Evolutionary conservation across 2,888 invertebrate genomes (phyloP), one percentile per base, ranked within the genome.

Genomic region (Camponotus fellah): DNA sequence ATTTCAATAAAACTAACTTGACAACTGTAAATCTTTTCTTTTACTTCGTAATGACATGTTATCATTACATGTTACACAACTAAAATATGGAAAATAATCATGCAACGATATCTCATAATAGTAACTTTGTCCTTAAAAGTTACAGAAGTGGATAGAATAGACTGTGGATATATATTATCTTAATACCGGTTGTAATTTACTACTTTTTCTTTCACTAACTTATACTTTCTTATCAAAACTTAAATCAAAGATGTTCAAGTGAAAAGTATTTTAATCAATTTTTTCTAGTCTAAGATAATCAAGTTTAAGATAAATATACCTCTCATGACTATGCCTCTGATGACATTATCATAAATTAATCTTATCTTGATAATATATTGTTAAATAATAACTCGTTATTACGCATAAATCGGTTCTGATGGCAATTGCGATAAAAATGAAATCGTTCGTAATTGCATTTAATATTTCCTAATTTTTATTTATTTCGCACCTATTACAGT

Each of bases 401-500:
- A 56, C 14, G 53, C 21, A 56, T 14, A 56, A 71, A 0, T 6
- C 49, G 17, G 49, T 49, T 21, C 3, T n/a, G 21, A 8, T n/a
- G n/a, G 0, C 4, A 69, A 8, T 53, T 8, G 14, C 26, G 14
- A 26, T 58, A 32, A 69, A 69, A 53, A 76, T 26, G 17, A 65
- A 76, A 34, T 49, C 66, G 3, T 21, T 17, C 14, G 4, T 49
- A 17, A 40, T 66, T 66, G 66, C 65, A 68, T 66, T 49, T 76
- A 76, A 76, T 76, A 66, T 76, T 53, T 76, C 53, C 76, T 76
- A 76, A 17, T 91, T 91, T 91, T 92, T 91, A 93, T 93, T 93
- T 91, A 92, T 92, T 93, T 92, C 89, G 92, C 92, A 92, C 86
- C 93, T 93, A 93, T 92, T 94, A 93, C 93, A 93, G 88, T 92